Evolutionary conservation across 2,888 invertebrate genomes (phyloP).

Genomic region (Ctena decussata): DNA sequence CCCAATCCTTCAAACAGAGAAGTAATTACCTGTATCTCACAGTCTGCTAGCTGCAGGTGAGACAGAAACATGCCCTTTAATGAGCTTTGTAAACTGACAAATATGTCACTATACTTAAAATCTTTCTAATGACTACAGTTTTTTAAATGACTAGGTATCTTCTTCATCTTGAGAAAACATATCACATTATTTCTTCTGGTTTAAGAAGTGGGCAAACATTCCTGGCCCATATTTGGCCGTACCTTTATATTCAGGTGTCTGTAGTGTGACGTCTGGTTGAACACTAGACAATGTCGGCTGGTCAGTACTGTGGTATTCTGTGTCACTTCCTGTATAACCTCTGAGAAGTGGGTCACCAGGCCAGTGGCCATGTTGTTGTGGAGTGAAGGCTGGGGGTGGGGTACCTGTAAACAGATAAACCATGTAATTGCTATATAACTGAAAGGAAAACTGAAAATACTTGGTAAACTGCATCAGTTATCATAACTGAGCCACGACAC

Average conservation of each 20-base stretch:
- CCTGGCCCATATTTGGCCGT: slow-evolving; percentile 63
- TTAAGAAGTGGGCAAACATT: slow-evolving; percentile 60
- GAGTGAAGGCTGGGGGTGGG: slow-evolving; percentile 46
- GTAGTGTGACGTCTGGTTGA: slow-evolving; percentile 80
- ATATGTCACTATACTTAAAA: too few relatives aligned
- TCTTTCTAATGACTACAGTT: too few relatives aligned
- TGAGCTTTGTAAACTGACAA: neutral
- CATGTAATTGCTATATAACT: too few relatives aligned
- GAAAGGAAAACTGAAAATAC: too few relatives aligned
- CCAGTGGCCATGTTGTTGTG: slow-evolving; percentile 62
- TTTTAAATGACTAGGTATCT: too few relatives aligned
- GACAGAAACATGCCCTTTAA: too few relatives aligned
- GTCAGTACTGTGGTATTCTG: slow-evolving; percentile 64
- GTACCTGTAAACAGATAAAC: slow-evolving; percentile 42
- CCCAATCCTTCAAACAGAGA: too few relatives aligned
- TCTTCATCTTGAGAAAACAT: too few relatives aligned
- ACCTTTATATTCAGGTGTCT: slow-evolving; percentile 77
- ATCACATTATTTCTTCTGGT: slow-evolving; percentile 27
- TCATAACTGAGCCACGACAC: too few relatives aligned
- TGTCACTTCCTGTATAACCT: slow-evolving; percentile 65
- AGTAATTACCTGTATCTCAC: too few relatives aligned
- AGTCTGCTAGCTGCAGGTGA: too few relatives aligned
- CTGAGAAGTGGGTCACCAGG: slow-evolving; percentile 71
- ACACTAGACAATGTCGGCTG: slow-evolving; percentile 71
- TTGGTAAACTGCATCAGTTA: too few relatives aligned